Conservation (phyloP, 2,113 vertebrate species). For the Lepus timidus region DNA sequence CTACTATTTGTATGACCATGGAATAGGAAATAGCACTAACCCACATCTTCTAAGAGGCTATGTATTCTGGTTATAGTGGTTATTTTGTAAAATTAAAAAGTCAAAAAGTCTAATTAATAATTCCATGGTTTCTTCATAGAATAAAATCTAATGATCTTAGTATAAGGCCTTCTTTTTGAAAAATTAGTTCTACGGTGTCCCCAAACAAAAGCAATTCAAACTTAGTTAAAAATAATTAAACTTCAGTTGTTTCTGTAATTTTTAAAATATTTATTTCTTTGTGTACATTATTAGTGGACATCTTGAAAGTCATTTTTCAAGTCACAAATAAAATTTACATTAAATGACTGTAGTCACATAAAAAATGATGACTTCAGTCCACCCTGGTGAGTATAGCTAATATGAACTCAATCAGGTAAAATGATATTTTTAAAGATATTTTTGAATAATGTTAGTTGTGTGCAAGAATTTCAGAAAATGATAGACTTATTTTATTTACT, state of each 20-base stretch:
- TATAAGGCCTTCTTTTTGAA: not conserved
- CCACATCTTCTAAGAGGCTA: not conserved
- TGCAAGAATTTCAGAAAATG: not conserved
- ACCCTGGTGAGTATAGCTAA: not conserved
- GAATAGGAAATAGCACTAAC: not conserved
- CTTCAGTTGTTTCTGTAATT: not conserved
- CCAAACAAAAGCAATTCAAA: not conserved
- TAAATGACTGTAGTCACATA: not conserved
- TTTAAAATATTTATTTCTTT: not conserved
- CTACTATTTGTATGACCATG: not conserved
- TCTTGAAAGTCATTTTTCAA: not conserved
- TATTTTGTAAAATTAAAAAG: conserved; percentile 25
- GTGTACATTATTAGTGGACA: not conserved
- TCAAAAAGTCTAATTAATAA: not conserved
- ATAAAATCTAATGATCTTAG: not conserved
- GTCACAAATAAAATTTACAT: conserved; percentile 40
- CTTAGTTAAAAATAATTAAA: conserved; percentile 3
- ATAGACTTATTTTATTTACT: not conserved
- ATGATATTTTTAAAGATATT: not conserved
- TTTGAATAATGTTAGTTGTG: not conserved
- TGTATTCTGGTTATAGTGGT: not conserved
- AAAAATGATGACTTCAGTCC: not conserved
- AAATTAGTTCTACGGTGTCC: not conserved
- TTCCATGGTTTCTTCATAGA: not conserved
- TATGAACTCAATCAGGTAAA: not conserved